These are phyloP conservation scores for Bimastos eiseni DNA, from an alignment of 2,888 invertebrate genomes.

Conservation along the genomic window DNA sequence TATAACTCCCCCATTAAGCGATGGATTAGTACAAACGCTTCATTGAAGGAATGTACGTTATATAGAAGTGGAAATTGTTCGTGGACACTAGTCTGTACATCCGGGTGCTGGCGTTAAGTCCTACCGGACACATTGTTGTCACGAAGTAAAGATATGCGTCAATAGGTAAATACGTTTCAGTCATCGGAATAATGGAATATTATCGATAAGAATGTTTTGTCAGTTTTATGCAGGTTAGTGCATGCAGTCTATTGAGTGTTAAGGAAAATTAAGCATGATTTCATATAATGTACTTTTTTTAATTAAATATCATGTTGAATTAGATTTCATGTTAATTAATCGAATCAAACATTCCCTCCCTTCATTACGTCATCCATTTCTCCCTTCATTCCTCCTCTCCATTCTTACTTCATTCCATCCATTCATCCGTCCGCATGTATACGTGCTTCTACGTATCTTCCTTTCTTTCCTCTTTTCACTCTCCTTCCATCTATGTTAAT, in stretches of 20 bases:
- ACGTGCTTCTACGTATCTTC: too few relatives aligned
- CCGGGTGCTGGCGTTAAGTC: not conserved
- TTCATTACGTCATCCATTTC: not conserved
- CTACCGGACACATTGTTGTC: not conserved
- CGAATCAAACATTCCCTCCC: not conserved
- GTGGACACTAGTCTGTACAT: not conserved
- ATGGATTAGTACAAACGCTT: not conserved
- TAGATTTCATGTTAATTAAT: not conserved
- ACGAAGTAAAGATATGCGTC: not conserved
- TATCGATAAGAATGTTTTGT: not conserved
- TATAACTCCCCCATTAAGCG: not conserved
- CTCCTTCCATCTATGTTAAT: not conserved
- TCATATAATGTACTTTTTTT: not conserved
- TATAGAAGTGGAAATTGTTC: not conserved
- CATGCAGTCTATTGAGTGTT: not conserved
- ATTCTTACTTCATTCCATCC: not conserved
- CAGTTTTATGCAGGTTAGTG: not conserved
- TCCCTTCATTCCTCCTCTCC: not conserved
- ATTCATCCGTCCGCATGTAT: not conserved
- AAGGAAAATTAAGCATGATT: not conserved
- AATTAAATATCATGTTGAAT: not conserved
- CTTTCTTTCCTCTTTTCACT: not conserved
- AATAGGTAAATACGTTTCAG: not conserved
- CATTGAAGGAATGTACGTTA: not conserved
- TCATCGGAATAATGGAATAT: too few relatives aligned